Conservation (phyloP, 2,888 invertebrate species). For the Acrobasis suavella region DNA sequence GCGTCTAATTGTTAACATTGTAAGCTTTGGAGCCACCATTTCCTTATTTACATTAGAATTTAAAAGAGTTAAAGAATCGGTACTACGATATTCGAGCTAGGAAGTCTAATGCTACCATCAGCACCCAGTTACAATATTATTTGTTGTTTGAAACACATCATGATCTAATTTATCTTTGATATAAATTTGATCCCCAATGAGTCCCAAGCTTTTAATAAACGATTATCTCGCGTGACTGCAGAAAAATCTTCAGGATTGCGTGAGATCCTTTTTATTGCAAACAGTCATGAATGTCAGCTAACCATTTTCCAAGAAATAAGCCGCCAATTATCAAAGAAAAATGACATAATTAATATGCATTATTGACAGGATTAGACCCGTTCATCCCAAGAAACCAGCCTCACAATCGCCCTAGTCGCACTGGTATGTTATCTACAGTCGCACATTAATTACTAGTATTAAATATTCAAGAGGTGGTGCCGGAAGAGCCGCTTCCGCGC, state of each 20-base stretch:
- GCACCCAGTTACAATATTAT: too few relatives aligned
- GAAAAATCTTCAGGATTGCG: too few relatives aligned
- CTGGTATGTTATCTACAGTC: slow-evolving; percentile 19
- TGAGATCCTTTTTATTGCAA: too few relatives aligned
- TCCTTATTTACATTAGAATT: slow-evolving; percentile 5
- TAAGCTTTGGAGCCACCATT: neutral
- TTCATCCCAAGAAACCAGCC: slow-evolving; percentile 1
- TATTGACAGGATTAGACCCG: neutral
- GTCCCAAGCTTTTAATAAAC: too few relatives aligned
- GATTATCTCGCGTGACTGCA: too few relatives aligned
- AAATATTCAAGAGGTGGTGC: slow-evolving; percentile 57
- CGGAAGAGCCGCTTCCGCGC: slow-evolving; percentile 67
- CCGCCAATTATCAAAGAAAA: neutral
- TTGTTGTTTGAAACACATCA: too few relatives aligned
- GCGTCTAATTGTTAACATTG: slow-evolving; percentile 10
- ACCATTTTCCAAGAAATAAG: neutral
- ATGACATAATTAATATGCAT: neutral
- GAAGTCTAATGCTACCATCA: too few relatives aligned
- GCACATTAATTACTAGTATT: slow-evolving; percentile 59
- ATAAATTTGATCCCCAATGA: too few relatives aligned
- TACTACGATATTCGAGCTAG: neutral
- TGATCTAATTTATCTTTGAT: too few relatives aligned
- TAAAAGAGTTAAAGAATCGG: neutral
- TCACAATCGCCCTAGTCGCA: slow-evolving; percentile 10
- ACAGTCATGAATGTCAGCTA: neutral